Conservation (phyloP, 2,888 invertebrate genomes). For the Lasioglossum malachurum region DNA sequence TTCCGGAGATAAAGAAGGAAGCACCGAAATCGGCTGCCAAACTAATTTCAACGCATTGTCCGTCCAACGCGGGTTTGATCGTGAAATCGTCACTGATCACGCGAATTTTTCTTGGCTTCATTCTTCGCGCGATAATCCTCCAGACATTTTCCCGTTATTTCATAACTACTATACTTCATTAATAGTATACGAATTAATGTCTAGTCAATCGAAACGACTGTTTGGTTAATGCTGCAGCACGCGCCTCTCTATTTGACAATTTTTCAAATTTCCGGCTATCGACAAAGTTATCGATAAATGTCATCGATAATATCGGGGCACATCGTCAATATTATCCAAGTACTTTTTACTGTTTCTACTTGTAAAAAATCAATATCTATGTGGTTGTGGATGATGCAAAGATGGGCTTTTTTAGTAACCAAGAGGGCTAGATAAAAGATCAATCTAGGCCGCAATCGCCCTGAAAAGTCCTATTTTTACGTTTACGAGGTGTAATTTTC, state of each 20-base stretch:
- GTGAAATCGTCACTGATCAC: background rate
- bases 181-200: background rate
- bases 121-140: background rate
- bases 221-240: background rate
- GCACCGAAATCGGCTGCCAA: constrained; percentile 31
- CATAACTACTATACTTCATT: background rate
- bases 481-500: no score
- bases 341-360: background rate
- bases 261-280: background rate
- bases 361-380: background rate
- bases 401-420: no score
- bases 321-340: background rate
- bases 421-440: no score
- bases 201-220: background rate
- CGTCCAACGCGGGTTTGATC: background rate
- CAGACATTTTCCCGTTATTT: background rate
- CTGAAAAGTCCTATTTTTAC: no score
- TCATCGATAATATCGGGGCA: background rate
- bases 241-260: background rate
- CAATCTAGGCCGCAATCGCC: no score
- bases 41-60: background rate
- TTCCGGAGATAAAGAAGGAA: constrained; percentile 54
- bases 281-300: background rate
- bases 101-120: background rate
- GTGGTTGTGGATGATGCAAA: no score